Evolutionary conservation across 2,113 vertebrate genomes (phyloP), one percentile per base, ranked within the genome.

Genomic region (Prietella phreatophila): DNA sequence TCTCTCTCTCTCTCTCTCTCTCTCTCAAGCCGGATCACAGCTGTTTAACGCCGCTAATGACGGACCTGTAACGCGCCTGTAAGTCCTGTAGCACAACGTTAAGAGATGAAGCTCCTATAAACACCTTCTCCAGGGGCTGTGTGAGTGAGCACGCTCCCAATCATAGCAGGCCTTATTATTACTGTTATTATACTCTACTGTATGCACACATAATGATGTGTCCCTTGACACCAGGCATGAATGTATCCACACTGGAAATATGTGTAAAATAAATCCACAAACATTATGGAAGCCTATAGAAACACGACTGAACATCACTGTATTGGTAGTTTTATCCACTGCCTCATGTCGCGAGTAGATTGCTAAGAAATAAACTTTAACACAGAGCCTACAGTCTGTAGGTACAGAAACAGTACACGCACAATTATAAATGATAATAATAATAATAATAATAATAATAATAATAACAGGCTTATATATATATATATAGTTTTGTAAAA

Each of bases 21-120:
- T 73, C 22, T 47, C 73, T 82, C 90, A 91, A 83, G 60, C 86
- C 87, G 65, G 92, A 92, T 91, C 92, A 92, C 94, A 93, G 92
- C 93, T 93, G 92, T 92, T 92, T 88, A 93, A 93, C 93, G 87
- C 89, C 85, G 91, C 89, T 93, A 93, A 93, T 93, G 93, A 94
- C 87, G 92, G 93, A 94, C 92, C 93, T 93, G 84, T 91, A 91
- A 92, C 91, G 87, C 89, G 75, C 75, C 89, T 90, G 86, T 87
- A 89, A 84, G 91, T 91, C 90, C 91, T 88, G 90, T 90, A 92
- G 89, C 78, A 86, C 63, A 88, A 81, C 87, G 36, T 79, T 83
- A 80, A 50, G 58, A 88, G 82, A 88, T 53, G 55, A 78, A 85
- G 19, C 65, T 80, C 36, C 10, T 58, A 42, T 84, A 75, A 60